Evolutionary conservation across 2,113 vertebrate genomes (phyloP), one percentile per base, ranked within the genome.

Genomic region (Myiozetetes cayanensis): DNA sequence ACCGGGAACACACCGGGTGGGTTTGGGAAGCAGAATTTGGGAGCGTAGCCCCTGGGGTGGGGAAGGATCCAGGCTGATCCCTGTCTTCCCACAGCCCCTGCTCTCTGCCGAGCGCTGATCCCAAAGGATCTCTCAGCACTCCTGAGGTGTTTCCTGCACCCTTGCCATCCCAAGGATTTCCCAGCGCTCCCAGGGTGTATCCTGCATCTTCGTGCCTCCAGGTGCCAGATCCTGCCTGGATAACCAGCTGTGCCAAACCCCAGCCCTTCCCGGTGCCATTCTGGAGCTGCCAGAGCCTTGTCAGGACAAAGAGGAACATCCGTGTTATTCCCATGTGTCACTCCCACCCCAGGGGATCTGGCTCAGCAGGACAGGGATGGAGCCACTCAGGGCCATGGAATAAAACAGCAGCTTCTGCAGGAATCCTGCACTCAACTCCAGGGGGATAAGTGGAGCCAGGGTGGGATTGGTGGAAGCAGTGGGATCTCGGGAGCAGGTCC

Each of bases 71-170:
- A 0, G 1, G 25, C 28, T 92, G 55, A 80, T 27, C 7, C 14
- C 0, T 3, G 65, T 96, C 53, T 90, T 84, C 88, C 41, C 46
- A 0, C 94, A 98, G 97, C 96, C 97, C 24, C 95, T 98, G 95
- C 77, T 90, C 18, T 63, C 88, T 0, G 8, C 49, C 0, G 56
- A 84, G 49, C 72, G 56, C 65, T 84, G 88, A 90, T 77, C 56
- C 47, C 56, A 10, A 11, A 37, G 56, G 25, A 49, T 84, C 31
- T 23, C 18, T 47, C 55, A 33, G 55, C 62, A 13, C 25, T 83
- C 25, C 63, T 55, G 18, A 31, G 63, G 55, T 19, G 18, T 21
- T 43, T 66, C 63, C 63, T 55, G 35, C 55, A 35, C 62, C 87
- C 31, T 35, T 7, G 55, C 56, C n/a, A 59, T 59, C 56, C 47